Percentiles rank a stretch among this genome's conserved stretches.
Conservation (phyloP, 2,888 invertebrate genomes). For the Agonopterix arenella region DNA sequence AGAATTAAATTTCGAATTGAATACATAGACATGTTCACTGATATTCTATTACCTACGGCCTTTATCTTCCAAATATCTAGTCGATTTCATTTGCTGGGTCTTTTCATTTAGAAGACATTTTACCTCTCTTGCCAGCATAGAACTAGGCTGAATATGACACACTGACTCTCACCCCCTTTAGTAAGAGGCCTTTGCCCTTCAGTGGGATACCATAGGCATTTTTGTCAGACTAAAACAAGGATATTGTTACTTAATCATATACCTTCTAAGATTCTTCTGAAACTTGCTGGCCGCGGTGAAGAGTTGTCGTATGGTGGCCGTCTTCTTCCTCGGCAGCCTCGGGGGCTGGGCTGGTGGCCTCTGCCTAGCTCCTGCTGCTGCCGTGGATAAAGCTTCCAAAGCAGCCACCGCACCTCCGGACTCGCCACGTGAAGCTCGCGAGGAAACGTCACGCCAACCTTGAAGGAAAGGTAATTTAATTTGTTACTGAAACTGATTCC, state of each 20-base stretch:
- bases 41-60: too few relatives aligned
- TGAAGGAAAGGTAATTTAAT: slow-evolving; percentile 1
- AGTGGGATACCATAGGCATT: too few relatives aligned
- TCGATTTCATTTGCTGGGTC: too few relatives aligned
- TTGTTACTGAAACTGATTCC: not conserved
- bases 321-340: slow-evolving; percentile 88
- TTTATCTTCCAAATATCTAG: too few relatives aligned
- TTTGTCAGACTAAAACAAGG: too few relatives aligned
- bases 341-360: slow-evolving; percentile 76
- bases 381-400: slow-evolving; percentile 78
- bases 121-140: too few relatives aligned
- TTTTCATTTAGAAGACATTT: too few relatives aligned
- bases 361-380: slow-evolving; percentile 67
- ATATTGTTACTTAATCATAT: slow-evolving; percentile 5
- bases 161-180: too few relatives aligned
- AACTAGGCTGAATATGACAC: too few relatives aligned
- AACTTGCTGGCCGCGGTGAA: slow-evolving; percentile 98
- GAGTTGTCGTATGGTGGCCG: slow-evolving; percentile 93
- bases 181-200: too few relatives aligned
- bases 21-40: too few relatives aligned
- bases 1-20: too few relatives aligned
- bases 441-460: slow-evolving; percentile 93
- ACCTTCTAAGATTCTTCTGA: slow-evolving; percentile 93
- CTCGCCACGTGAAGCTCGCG: slow-evolving; percentile 78
- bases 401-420: slow-evolving; percentile 82